phyloP scores from a whole-genome alignment of 2,888 invertebrate species.

The Lottia scabra region DNA sequence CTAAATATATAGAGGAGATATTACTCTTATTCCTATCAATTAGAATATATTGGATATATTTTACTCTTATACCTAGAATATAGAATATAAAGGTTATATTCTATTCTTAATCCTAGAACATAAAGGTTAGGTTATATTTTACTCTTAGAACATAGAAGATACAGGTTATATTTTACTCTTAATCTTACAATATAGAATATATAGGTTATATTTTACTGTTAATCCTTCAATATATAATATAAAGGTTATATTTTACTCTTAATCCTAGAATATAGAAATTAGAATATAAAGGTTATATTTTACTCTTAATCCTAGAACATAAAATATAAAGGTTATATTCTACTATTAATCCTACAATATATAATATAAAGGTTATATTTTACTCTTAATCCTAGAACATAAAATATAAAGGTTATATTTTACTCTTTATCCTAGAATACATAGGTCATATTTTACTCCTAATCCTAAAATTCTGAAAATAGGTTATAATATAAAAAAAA shows the following conservation, averaged over 20 bases:
- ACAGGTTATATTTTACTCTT: slow-evolving; percentile 78
- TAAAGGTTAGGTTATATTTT: too few relatives aligned
- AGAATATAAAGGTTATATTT: too few relatives aligned
- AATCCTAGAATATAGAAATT: slow-evolving; percentile 71
- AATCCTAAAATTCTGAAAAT: slow-evolving; percentile 73
- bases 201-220: too few relatives aligned
- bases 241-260: slow-evolving; percentile 78
- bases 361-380: background rate
- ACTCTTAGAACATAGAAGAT: slow-evolving; percentile 30
- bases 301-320: too few relatives aligned
- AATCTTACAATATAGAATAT: too few relatives aligned
- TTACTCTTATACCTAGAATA: too few relatives aligned
- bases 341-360: slow-evolving; percentile 76
- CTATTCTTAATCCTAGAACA: slow-evolving; percentile 76
- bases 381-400: too few relatives aligned
- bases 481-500: too few relatives aligned
- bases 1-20: slow-evolving; percentile 76
- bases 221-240: slow-evolving; percentile 47
- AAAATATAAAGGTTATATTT: too few relatives aligned
- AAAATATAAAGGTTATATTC: slow-evolving; percentile 78
- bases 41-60: too few relatives aligned
- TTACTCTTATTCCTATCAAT: slow-evolving; percentile 76
- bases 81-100: slow-evolving; percentile 78
- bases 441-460: slow-evolving; percentile 80
- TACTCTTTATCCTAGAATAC: too few relatives aligned